Percentiles rank a stretch among this genome's conserved stretches.
These are phyloP conservation scores for Carcharodon carcharias DNA, from an alignment of 2,797 vertebrate genomes.

Conservation along the genomic window DNA sequence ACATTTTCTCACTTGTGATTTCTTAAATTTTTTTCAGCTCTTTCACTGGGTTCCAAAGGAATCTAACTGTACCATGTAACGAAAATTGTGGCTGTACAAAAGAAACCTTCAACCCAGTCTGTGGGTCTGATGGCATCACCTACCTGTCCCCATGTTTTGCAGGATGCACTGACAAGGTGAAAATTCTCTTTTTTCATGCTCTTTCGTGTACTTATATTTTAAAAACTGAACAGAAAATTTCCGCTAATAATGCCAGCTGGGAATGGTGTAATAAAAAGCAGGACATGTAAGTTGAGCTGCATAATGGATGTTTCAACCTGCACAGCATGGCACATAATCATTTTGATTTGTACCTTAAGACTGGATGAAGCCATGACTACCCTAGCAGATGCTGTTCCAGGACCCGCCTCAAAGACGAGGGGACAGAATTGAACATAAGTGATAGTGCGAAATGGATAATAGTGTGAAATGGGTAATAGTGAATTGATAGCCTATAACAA, in stretches of 20 bases:
- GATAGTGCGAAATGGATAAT: neutral
- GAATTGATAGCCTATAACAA: neutral
- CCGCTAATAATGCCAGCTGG: too few relatives aligned
- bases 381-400: neutral
- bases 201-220: neutral
- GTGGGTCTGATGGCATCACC: constrained; percentile 39
- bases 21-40: neutral
- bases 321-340: neutral
- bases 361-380: neutral
- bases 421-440: neutral
- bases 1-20: neutral
- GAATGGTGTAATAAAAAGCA: neutral
- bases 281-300: neutral
- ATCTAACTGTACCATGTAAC: constrained; percentile 38
- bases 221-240: neutral
- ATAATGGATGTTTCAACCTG: neutral
- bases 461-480: neutral
- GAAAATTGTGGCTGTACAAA: constrained; percentile 34
- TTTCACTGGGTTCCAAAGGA: constrained; percentile 29
- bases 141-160: constrained; percentile 39
- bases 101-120: constrained; percentile 37
- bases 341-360: neutral
- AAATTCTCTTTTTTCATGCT: neutral
- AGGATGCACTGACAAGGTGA: constrained; percentile 39
- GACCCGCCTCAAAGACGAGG: neutral